A percentile compares a stretch with the other conserved stretches of the same genome.
Conservation (phyloP, 1,140 invertebrate genomes). For the Triops longicaudatus region DNA sequence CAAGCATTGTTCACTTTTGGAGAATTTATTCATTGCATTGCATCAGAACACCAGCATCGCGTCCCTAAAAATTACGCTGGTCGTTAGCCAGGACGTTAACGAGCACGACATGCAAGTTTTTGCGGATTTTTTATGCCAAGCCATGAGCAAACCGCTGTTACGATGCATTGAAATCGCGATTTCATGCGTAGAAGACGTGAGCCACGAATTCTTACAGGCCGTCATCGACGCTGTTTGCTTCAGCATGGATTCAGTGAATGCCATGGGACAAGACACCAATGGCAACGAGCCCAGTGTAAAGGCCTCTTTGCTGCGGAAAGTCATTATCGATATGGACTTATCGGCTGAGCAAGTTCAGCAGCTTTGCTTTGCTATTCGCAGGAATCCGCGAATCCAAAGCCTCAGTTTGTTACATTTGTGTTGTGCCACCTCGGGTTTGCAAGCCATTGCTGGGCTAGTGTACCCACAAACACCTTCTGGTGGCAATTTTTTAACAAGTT, state of each 20-base stretch:
- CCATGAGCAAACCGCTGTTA: conserved; percentile 42
- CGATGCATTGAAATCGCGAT: conserved; percentile 46
- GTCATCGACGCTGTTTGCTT: conserved; percentile 46
- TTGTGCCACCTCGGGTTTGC: conserved; percentile 46
- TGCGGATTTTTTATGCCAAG: conserved; percentile 42
- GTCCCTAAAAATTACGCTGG: conserved; percentile 43
- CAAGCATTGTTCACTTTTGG: conserved; percentile 30
- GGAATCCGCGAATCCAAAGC: conserved; percentile 43
- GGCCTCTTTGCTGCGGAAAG: conserved; percentile 33
- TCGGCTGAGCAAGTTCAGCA: conserved; percentile 45
- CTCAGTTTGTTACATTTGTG: conserved; percentile 49
- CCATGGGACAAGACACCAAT: neutral
- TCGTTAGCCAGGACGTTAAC: conserved; percentile 44
- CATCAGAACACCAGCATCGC: conserved; percentile 42
- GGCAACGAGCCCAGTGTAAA: neutral
- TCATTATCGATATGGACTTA: conserved; percentile 48
- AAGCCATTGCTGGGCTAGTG: conserved; percentile 31
- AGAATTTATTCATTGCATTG: conserved; percentile 43
- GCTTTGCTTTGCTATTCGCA: conserved; percentile 41
- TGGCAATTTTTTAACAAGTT: conserved; percentile 26
- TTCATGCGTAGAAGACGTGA: conserved; percentile 43
- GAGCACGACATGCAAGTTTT: conserved; percentile 40
- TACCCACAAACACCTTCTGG: neutral
- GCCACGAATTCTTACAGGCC: conserved; percentile 41
- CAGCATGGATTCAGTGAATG: conserved; percentile 37